Evolutionary conservation across 2,797 vertebrate genomes (phyloP).

Genomic region (Aulostomus chinensis): DNA sequence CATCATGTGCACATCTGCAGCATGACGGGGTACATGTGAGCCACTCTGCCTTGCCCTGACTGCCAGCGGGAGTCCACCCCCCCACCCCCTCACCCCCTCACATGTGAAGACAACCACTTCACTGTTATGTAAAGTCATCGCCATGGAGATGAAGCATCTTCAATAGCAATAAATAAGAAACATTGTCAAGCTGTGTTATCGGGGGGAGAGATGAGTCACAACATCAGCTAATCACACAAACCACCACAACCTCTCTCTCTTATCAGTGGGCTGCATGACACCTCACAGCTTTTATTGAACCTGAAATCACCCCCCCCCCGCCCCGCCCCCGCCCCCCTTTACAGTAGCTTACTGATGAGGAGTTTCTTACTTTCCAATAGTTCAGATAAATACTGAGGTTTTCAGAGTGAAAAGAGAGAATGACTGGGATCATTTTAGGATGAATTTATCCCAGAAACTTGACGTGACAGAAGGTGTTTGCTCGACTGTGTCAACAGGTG

Average conservation of each 20-base stretch:
- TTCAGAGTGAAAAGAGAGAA: too few species aligned
- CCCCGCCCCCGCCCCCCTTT: too few species aligned
- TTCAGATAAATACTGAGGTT: neutral
- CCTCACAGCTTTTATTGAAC: slow-evolving; percentile 3
- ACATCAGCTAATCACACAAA: slow-evolving; percentile 36
- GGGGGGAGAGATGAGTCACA: slow-evolving; percentile 70
- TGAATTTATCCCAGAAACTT: neutral
- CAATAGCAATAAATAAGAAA: slow-evolving; percentile 71
- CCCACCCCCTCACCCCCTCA: too few species aligned
- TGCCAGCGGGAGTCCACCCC: slow-evolving; percentile 36
- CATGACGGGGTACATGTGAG: slow-evolving; percentile 28
- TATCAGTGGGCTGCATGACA: slow-evolving; percentile 22
- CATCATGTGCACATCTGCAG: neutral
- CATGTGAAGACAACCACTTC: slow-evolving; percentile 43
- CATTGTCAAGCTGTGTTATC: slow-evolving; percentile 41
- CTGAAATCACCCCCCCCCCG: too few species aligned
- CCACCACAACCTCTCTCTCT: slow-evolving; percentile 8
- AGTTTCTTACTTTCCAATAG: neutral
- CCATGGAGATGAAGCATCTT: slow-evolving; percentile 75
- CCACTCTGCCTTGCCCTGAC: slow-evolving; percentile 39
- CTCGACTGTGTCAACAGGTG: slow-evolving; percentile 1
- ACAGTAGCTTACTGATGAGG: too few species aligned
- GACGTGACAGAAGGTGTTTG: slow-evolving; percentile 12
- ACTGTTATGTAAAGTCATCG: slow-evolving; percentile 68
- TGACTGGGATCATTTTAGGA: too few species aligned